These are phyloP conservation scores for Erpobdella octoculata DNA, from an alignment of 2,888 invertebrate species.

Conservation along the genomic window DNA sequence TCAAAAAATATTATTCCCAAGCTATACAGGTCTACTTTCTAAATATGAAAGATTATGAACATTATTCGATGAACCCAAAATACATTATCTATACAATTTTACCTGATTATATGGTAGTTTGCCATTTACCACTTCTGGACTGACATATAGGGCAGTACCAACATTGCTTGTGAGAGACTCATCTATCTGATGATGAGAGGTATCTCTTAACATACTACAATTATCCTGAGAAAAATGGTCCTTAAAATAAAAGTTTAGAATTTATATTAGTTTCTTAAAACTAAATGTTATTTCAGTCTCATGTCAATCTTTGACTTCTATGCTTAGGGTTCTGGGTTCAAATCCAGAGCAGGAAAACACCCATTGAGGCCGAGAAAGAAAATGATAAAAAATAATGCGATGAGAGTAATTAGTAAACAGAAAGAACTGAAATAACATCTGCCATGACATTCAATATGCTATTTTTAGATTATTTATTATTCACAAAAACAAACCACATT, in stretches of 20 bases:
- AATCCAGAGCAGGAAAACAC: too few species aligned
- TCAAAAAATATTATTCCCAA: slow-evolving; percentile 78
- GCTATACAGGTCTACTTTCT: slow-evolving; percentile 72
- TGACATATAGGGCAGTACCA: slow-evolving; percentile 88
- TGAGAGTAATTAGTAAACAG: too few species aligned
- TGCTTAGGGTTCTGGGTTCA: too few species aligned
- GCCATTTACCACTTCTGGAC: slow-evolving; percentile 72
- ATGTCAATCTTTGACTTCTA: too few species aligned
- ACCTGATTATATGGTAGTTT: slow-evolving; percentile 59
- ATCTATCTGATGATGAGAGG: background rate
- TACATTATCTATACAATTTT: slow-evolving; percentile 20
- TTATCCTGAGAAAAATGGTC: background rate
- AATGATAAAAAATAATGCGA: background rate
- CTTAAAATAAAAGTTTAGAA: too few species aligned
- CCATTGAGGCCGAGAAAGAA: background rate
- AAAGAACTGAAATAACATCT: too few species aligned
- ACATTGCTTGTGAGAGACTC: slow-evolving; percentile 67
- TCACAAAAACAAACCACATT: slow-evolving; percentile 13
- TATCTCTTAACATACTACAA: background rate
- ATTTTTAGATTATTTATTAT: background rate
- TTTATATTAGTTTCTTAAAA: too few species aligned
- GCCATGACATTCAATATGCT: too few species aligned
- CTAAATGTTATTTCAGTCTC: too few species aligned
- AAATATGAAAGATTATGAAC: slow-evolving; percentile 30
- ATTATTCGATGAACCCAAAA: too few species aligned